phyloP scores from a whole-genome alignment of 2,888 invertebrate species.

The Luperina testacea region DNA sequence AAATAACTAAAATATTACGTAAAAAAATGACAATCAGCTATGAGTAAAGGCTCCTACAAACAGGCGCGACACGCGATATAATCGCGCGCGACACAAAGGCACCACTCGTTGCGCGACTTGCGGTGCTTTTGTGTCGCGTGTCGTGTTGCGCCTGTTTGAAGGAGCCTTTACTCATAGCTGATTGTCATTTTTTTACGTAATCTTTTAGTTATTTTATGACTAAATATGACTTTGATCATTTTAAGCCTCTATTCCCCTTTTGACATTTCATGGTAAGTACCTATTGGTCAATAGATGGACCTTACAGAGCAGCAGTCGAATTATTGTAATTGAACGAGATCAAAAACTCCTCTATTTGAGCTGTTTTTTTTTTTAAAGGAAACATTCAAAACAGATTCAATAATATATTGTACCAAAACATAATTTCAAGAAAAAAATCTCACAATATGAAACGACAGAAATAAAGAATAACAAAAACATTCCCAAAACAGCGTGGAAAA shows the following conservation, averaged over 20 bases:
- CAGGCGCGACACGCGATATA: too few relatives aligned
- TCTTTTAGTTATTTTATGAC: too few relatives aligned
- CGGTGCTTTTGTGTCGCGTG: too few relatives aligned
- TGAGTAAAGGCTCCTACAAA: too few relatives aligned
- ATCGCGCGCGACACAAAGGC: too few relatives aligned
- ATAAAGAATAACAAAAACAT: constrained; percentile 22
- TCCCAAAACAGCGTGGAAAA: constrained; percentile 13
- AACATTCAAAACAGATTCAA: neutral
- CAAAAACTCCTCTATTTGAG: neutral
- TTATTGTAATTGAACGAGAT: neutral
- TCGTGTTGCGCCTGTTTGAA: too few relatives aligned
- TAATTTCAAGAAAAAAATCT: neutral
- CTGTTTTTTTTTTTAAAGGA: neutral
- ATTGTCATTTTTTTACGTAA: too few relatives aligned
- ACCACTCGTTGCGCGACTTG: too few relatives aligned
- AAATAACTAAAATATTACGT: neutral
- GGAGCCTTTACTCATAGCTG: too few relatives aligned
- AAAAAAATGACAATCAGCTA: neutral
- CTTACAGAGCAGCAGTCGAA: neutral
- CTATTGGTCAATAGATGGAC: neutral
- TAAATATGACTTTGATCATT: neutral
- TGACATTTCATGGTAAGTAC: neutral
- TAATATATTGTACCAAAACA: neutral
- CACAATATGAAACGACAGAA: constrained; percentile 16
- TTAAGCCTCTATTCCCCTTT: neutral